These are phyloP conservation scores for Empidonax alnorum DNA, from an alignment of 2,113 vertebrate species.

Conservation along the genomic window DNA sequence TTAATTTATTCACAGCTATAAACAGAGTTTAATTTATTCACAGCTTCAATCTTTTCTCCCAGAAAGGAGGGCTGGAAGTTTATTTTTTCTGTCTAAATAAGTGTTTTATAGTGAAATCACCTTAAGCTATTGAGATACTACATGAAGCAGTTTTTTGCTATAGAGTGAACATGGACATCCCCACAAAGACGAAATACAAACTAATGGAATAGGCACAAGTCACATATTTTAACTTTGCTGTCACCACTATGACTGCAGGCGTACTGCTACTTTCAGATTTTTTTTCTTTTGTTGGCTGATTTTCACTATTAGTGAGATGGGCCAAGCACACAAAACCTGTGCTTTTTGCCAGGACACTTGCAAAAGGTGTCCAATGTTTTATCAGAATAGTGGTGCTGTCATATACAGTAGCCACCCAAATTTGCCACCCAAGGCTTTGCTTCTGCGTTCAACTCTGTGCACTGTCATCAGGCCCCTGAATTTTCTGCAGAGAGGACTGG, in stretches of 20 bases:
- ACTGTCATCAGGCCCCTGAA: not conserved
- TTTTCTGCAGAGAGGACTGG: slow-evolving; percentile 50
- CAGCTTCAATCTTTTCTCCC: not conserved
- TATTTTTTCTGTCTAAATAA: not conserved
- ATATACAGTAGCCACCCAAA: not conserved
- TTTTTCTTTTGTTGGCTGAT: not conserved
- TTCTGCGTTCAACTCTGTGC: not conserved
- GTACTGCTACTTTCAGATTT: not conserved
- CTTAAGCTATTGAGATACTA: not conserved
- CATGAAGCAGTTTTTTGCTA: not conserved
- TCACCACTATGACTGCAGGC: not conserved
- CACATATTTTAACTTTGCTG: not conserved
- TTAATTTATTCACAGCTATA: not conserved
- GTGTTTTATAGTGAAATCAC: not conserved
- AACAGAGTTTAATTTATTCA: not conserved
- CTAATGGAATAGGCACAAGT: not conserved
- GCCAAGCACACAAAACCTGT: not conserved
- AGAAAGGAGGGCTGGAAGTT: not conserved
- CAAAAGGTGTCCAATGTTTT: not conserved
- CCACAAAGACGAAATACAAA: not conserved
- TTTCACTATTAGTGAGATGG: not conserved
- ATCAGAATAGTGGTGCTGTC: not conserved
- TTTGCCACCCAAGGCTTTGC: not conserved
- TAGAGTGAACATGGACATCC: not conserved
- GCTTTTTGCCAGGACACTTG: not conserved